Evolutionary conservation across 30 jellyfish, hydroid and myxozoan genomes (phyloP).

Genomic region (Turritopsis dohrnii): DNA sequence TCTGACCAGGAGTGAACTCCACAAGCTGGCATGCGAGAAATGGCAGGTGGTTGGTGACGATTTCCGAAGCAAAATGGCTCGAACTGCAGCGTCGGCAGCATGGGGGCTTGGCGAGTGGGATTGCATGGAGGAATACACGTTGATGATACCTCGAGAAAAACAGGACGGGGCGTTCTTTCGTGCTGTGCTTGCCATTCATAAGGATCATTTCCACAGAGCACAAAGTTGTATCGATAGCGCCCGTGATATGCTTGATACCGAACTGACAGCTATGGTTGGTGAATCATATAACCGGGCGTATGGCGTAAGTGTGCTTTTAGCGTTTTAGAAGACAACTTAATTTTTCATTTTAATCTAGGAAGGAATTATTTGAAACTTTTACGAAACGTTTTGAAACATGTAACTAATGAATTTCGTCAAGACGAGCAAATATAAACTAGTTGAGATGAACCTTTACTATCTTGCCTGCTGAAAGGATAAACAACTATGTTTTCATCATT

Average conservation of each 20-base stretch:
- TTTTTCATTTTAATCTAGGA: background rate
- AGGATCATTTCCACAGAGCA: conserved; percentile 74
- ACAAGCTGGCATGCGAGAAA: conserved; percentile 82
- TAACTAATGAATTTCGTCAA: no score
- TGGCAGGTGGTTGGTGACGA: conserved; percentile 93
- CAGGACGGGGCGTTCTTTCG: conserved; percentile 91
- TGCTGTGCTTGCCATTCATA: conserved; percentile 84
- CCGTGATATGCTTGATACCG: conserved; percentile 95
- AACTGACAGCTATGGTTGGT: conserved; percentile 93
- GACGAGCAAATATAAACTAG: no score
- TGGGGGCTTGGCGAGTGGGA: conserved; percentile 99
- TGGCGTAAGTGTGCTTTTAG: conserved; percentile 45
- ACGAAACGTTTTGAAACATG: background rate
- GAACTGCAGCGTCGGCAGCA: conserved; percentile 99
- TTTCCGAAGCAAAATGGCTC: conserved; percentile 90
- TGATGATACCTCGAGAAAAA: conserved; percentile 92
- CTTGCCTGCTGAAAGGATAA: no score
- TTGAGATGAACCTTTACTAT: no score
- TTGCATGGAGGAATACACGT: conserved; percentile 94
- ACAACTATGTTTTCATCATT: background rate
- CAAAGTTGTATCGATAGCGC: conserved; percentile 95
- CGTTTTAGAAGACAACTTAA: background rate
- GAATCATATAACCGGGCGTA: conserved; percentile 95
- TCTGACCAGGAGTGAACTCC: conserved; percentile 79
- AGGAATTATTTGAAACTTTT: background rate